Percentiles rank a stretch among this genome's conserved stretches.
Conservation (phyloP, 2,797 vertebrate species). For the Carduelis carduelis region DNA sequence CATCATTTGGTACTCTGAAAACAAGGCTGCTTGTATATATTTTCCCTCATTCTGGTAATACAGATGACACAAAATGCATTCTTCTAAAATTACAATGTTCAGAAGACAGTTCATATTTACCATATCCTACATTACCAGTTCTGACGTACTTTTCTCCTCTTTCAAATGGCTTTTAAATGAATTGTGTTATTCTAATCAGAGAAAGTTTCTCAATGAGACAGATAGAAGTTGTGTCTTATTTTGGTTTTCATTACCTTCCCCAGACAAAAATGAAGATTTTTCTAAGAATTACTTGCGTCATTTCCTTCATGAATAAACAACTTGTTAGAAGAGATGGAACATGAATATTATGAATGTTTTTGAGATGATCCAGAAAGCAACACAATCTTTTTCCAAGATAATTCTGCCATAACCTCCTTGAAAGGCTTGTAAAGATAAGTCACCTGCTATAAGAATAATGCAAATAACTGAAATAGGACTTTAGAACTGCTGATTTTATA, state of each 20-base stretch:
- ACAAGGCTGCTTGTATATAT: neutral
- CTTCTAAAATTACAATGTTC: neutral
- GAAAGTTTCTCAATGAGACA: accelerated
- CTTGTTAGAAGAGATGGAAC: neutral
- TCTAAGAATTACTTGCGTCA: neutral
- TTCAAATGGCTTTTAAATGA: neutral
- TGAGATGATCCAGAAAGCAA: neutral
- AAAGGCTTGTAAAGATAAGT: neutral
- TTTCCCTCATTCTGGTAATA: neutral
- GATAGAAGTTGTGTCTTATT: neutral
- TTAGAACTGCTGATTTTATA: neutral
- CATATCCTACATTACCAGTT: neutral
- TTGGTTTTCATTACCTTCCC: neutral
- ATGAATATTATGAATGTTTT: neutral
- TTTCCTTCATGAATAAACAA: neutral
- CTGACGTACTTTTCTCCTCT: neutral
- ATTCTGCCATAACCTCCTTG: neutral
- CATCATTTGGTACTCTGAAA: neutral
- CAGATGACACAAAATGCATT: neutral
- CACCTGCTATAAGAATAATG: neutral
- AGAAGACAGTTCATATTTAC: neutral
- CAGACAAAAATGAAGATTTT: neutral
- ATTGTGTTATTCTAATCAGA: neutral
- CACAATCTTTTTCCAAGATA: neutral
- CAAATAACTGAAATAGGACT: neutral